Base-by-base conservation (phyloP, 2,888 invertebrate genomes). In the Dryocosmus kuriphilus region DNA sequence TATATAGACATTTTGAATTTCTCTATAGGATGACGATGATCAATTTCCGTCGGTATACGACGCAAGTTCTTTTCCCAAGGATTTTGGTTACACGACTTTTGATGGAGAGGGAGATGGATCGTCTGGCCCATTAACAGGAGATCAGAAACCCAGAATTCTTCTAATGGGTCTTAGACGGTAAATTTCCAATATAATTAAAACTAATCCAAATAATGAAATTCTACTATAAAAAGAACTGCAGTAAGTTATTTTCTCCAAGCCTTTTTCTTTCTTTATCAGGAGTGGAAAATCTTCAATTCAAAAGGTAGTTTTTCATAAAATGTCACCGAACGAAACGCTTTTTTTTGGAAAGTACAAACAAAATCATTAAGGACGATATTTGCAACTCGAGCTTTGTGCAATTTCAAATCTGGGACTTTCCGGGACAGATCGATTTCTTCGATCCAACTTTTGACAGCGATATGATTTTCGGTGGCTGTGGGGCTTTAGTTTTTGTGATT, bases 221-320 rank as follows among this genome's bases (percentile, higher is more conserved):
- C 63, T 55, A 57, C 67, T 19, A 57, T 9, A 35, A 27, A 41
- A n/a, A 51, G 7, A 57, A 27, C 8, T 78, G 55, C 78, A 35
- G 78, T n/a, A 27, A 14, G 4, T 41, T 62, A 38, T 4, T 38
- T 60, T 61, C 11, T 38, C 27, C 27, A 24, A 61, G 22, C 27
- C 46, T 51, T 1, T 35, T 7, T 16, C 35, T 61, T 75, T 38
- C 55, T 67, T 62, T 78, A 94, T 83, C 90, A 97, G 99, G 91
- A 99, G 99, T 88, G 99, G 99, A 71, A 99, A 99, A 92, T 99
- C 99, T 75, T 99, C 99, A 0, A 99, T 99, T 89, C 98, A 99
- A 91, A 99, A 99, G 94, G 99, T 99, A 6, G 99, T 99, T n/a
- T 99, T 99, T 91, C 99, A 99, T 92, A 99, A 99, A 93, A 99